Conservation (phyloP, 2,888 invertebrate genomes). For the Pherbina coryleti region DNA sequence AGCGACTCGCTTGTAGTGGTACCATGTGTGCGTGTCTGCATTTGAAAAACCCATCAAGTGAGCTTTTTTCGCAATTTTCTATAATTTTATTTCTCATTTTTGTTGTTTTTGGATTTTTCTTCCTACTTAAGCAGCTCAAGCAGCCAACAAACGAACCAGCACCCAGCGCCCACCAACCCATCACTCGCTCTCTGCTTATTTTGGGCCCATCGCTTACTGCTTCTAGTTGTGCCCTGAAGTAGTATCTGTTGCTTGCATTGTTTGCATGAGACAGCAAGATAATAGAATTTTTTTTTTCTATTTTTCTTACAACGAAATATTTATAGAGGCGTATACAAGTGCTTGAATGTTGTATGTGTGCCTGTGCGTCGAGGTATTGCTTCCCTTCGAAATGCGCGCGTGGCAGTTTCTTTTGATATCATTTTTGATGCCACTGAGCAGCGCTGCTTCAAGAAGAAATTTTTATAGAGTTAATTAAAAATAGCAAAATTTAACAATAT, state of each 20-base stretch:
- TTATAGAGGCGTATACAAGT: neutral
- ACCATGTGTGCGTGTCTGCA: no score
- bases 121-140: neutral
- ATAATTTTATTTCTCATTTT: neutral
- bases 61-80: no score
- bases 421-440: no score
- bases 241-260: conserved; percentile 19
- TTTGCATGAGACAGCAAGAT: conserved; percentile 17
- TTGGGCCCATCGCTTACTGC: neutral
- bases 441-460: no score
- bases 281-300: conserved; percentile 28
- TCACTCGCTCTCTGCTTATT: neutral
- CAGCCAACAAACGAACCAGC: neutral
- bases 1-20: neutral
- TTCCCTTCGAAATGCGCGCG: no score
- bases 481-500: no score
- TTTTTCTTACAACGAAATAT: neutral
- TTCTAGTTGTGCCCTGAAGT: neutral
- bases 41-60: no score
- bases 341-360: neutral
- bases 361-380: no score
- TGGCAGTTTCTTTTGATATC: no score
- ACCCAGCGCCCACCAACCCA: neutral
- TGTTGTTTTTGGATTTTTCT: neutral
- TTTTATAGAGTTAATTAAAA: no score